These are phyloP conservation scores for Acromyrmex echinatior DNA, from an alignment of 1,140 invertebrate genomes.

Conservation along the genomic window DNA sequence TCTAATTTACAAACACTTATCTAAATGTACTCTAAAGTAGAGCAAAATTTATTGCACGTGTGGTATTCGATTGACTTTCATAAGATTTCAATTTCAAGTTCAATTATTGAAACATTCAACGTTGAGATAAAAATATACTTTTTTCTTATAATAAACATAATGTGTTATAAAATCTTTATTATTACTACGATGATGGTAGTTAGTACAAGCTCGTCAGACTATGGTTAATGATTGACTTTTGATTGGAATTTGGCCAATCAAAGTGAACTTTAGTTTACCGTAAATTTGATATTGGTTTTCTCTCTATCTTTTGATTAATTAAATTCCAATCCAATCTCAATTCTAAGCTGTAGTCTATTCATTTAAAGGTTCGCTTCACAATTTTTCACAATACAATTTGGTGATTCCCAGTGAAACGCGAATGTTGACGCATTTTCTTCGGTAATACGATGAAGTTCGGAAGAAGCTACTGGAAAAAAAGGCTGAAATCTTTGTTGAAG, in stretches of 20 bases:
- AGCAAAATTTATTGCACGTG: not conserved
- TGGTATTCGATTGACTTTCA: not conserved
- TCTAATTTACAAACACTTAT: not conserved
- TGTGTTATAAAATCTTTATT: not conserved
- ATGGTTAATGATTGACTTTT: too few relatives aligned
- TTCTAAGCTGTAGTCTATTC: too few relatives aligned
- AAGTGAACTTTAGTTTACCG: too few relatives aligned
- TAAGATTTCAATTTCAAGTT: not conserved
- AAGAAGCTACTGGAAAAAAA: slow-evolving; percentile 25
- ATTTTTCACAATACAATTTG: not conserved
- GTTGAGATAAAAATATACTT: not conserved
- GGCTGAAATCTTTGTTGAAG: not conserved
- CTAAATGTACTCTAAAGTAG: not conserved
- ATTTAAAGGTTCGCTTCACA: not conserved
- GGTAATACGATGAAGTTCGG: not conserved
- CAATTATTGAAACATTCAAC: not conserved
- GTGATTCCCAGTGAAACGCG: not conserved
- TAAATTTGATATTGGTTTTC: too few relatives aligned
- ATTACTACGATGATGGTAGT: not conserved
- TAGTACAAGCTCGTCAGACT: too few relatives aligned
- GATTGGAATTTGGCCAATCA: too few relatives aligned
- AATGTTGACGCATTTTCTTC: not conserved
- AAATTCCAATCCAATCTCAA: too few relatives aligned
- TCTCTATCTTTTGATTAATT: too few relatives aligned
- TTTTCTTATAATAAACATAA: not conserved